Percentiles rank a stretch among this genome's conserved stretches.
Evolutionary conservation across 2,797 vertebrate species (phyloP).

Genomic region (Notamacropus eugenii): DNA sequence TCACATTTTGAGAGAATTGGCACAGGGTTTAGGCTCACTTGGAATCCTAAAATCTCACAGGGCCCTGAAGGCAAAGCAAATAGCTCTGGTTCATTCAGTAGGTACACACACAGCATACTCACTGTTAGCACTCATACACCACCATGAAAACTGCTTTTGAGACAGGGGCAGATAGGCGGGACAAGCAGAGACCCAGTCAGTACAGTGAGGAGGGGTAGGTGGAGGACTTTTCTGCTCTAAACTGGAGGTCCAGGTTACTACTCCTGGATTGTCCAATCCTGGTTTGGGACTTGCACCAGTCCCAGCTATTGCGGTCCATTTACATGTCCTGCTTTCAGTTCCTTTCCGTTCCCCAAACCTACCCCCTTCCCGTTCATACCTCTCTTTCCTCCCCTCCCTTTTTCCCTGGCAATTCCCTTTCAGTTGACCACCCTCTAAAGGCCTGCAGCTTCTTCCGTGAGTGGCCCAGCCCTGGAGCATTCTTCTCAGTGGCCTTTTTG

Average conservation of each 20-base stretch:
- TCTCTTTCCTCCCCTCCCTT: constrained; percentile 62
- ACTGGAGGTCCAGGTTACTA: constrained; percentile 70
- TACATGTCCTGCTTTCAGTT: constrained; percentile 64
- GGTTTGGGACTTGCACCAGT: constrained; percentile 52
- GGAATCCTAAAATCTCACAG: constrained; percentile 25
- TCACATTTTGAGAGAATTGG: constrained; percentile 49
- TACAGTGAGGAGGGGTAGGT: constrained; percentile 58
- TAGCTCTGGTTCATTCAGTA: constrained; percentile 34
- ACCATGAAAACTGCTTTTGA: constrained; percentile 44
- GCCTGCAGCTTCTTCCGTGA: constrained; percentile 79
- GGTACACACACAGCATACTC: constrained; percentile 11
- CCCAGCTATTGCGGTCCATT: constrained; percentile 39
- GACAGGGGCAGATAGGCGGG: constrained; percentile 33
- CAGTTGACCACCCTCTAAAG: constrained; percentile 71
- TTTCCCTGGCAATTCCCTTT: constrained; percentile 36
- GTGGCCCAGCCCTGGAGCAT: constrained; percentile 63
- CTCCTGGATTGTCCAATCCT: constrained; percentile 54
- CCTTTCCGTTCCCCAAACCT: constrained; percentile 37
- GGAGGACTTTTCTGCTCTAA: constrained; percentile 53
- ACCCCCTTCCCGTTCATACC: constrained; percentile 57
- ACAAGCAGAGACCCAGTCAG: constrained; percentile 44
- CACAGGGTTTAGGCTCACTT: constrained; percentile 50
- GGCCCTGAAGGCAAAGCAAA: constrained; percentile 11
- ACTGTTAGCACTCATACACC: constrained; percentile 26
- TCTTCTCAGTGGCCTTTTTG: constrained; percentile 71